These are phyloP conservation scores for Parnassius glacialis DNA, from an alignment of 2,888 invertebrate genomes.

Conservation along the genomic window DNA sequence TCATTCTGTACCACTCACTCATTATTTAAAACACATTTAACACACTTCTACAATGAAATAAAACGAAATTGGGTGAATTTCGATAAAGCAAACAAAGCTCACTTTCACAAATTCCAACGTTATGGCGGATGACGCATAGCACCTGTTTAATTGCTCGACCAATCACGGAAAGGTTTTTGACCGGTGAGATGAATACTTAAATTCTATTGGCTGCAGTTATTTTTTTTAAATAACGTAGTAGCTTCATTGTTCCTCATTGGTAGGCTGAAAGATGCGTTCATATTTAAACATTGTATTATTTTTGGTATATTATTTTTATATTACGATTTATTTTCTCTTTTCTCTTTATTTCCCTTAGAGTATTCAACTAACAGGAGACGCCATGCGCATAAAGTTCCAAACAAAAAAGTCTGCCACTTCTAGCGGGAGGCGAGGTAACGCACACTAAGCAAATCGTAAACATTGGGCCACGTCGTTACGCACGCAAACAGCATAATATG, in stretches of 20 bases:
- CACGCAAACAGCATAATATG: too few species aligned
- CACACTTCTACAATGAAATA: slow-evolving; percentile 54
- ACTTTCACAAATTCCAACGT: slow-evolving; percentile 70
- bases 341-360: too few species aligned
- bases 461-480: too few species aligned
- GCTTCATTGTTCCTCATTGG: slow-evolving; percentile 10
- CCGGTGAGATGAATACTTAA: slow-evolving; percentile 64
- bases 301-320: too few species aligned
- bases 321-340: too few species aligned
- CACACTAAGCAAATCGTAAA: too few species aligned
- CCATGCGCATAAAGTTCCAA: too few species aligned
- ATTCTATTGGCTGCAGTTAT: slow-evolving; percentile 53
- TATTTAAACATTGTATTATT: neutral
- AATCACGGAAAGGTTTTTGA: slow-evolving; percentile 58
- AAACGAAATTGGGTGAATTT: slow-evolving; percentile 50
- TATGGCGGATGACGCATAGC: slow-evolving; percentile 80
- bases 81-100: slow-evolving; percentile 55
- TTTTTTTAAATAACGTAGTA: slow-evolving; percentile 51
- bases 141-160: slow-evolving; percentile 62
- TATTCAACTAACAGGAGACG: too few species aligned
- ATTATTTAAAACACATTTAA: slow-evolving; percentile 58
- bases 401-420: too few species aligned
- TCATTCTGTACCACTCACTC: slow-evolving; percentile 75
- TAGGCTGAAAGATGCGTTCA: slow-evolving; percentile 17
- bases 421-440: too few species aligned